Percentiles rank a stretch among this genome's conserved stretches.
Evolutionary conservation across 2,797 vertebrate species (phyloP).

Genomic region (Chiroxiphia lanceolata): DNA sequence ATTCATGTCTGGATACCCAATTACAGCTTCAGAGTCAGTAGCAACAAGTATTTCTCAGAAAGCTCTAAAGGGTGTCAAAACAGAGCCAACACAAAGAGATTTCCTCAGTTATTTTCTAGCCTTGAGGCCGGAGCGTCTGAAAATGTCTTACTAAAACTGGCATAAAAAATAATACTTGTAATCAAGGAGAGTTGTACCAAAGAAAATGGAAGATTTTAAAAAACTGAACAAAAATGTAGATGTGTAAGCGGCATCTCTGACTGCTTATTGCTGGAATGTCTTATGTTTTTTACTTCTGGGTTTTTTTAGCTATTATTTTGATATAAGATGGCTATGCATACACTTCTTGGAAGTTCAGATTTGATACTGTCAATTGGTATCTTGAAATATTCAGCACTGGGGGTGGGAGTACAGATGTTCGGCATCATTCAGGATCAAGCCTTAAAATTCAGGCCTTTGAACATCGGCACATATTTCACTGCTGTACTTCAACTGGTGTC

Average conservation of each 20-base stretch:
- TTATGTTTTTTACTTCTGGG: not conserved
- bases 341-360: not conserved
- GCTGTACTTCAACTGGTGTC: not conserved
- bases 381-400: not conserved
- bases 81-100: not conserved
- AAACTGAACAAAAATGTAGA: not conserved
- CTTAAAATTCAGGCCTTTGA: not conserved
- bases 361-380: not conserved
- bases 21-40: not conserved
- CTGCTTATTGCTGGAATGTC: not conserved
- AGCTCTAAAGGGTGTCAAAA: not conserved
- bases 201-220: slow-evolving; percentile 28
- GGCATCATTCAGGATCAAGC: not conserved
- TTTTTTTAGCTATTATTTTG: not conserved
- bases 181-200: not conserved
- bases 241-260: not conserved
- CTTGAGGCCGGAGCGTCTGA: slow-evolving; percentile 15
- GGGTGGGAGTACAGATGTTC: not conserved
- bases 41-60: slow-evolving; percentile 32
- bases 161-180: not conserved
- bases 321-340: not conserved
- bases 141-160: slow-evolving; percentile 31
- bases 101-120: not conserved
- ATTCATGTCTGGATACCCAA: not conserved
- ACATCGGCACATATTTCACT: not conserved